phyloP scores from a whole-genome alignment of 2,888 invertebrate species.

The Lycia hirtaria region DNA sequence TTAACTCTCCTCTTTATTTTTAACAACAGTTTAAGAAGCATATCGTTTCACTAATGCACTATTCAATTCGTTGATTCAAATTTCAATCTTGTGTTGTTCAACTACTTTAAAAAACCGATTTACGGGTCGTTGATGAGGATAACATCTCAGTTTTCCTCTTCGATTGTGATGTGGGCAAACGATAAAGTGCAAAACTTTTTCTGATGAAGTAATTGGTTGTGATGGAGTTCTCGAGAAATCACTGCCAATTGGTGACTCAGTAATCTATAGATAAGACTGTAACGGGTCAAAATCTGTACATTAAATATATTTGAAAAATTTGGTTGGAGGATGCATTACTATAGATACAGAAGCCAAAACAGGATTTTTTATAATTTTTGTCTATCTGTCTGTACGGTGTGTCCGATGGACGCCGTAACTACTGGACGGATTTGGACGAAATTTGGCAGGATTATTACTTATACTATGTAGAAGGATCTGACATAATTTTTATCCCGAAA shows the following conservation, averaged over 20 bases:
- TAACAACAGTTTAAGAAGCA: conserved; percentile 56
- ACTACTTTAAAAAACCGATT: neutral
- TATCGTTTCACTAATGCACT: conserved; percentile 53
- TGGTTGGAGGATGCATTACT: no score
- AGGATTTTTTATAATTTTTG: no score
- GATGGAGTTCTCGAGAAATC: neutral
- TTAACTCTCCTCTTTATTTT: conserved; percentile 64
- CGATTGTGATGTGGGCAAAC: conserved; percentile 23
- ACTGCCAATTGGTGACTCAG: neutral
- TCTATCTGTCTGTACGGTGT: no score
- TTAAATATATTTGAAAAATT: no score
- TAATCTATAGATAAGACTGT: neutral
- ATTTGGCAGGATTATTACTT: conserved; percentile 6
- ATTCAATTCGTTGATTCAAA: conserved; percentile 33
- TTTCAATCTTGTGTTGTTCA: conserved; percentile 9
- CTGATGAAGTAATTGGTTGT: neutral
- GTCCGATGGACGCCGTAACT: no score
- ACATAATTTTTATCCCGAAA: no score
- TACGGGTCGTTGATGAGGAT: conserved; percentile 4
- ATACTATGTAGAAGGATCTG: no score
- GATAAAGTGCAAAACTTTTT: conserved; percentile 13
- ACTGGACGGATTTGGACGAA: no score
- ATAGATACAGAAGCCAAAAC: no score
- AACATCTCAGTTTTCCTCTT: conserved; percentile 40
- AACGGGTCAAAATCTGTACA: no score